These are phyloP conservation scores for Conops quadrifasciatus DNA, from an alignment of 2,888 invertebrate genomes.

Conservation along the genomic window DNA sequence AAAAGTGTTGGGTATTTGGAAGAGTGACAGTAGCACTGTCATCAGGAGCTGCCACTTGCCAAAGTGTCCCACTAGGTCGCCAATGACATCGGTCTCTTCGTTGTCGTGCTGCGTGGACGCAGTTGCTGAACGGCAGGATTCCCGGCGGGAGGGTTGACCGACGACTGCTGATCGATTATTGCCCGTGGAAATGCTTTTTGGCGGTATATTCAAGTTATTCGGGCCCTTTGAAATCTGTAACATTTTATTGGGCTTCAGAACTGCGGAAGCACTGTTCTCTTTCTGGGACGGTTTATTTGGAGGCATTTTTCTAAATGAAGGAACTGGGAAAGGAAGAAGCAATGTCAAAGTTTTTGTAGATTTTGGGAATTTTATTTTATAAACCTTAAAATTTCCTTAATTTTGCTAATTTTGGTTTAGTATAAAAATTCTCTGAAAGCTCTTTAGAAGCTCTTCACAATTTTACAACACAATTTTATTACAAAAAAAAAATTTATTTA, in stretches of 20 bases:
- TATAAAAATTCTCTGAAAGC: too few species aligned
- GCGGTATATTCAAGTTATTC: slow-evolving; percentile 37
- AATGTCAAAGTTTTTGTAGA: too few species aligned
- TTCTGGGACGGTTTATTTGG: slow-evolving; percentile 61
- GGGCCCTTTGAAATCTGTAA: slow-evolving; percentile 34
- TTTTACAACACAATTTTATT: too few species aligned
- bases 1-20: slow-evolving; percentile 83
- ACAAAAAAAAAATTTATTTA: too few species aligned
- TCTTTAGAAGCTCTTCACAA: too few species aligned
- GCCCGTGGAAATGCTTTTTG: slow-evolving; percentile 20
- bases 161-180: slow-evolving; percentile 11
- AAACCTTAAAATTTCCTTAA: too few species aligned
- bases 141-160: slow-evolving; percentile 28
- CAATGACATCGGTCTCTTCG: slow-evolving; percentile 73
- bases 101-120: slow-evolving; percentile 42
- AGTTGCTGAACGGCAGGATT: slow-evolving; percentile 28
- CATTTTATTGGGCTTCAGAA: slow-evolving; percentile 17
- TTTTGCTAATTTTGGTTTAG: too few species aligned
- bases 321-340: slow-evolving; percentile 49
- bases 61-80: slow-evolving; percentile 76
- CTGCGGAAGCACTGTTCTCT: slow-evolving; percentile 43
- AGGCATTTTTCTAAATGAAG: slow-evolving; percentile 59
- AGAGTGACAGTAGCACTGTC: slow-evolving; percentile 77
- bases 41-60: slow-evolving; percentile 80
- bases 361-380: too few species aligned